Percentiles rank a stretch among this genome's conserved stretches.
Evolutionary conservation across 2,113 vertebrate species (phyloP).

Genomic region (Epinephelus fuscoguttatus): DNA sequence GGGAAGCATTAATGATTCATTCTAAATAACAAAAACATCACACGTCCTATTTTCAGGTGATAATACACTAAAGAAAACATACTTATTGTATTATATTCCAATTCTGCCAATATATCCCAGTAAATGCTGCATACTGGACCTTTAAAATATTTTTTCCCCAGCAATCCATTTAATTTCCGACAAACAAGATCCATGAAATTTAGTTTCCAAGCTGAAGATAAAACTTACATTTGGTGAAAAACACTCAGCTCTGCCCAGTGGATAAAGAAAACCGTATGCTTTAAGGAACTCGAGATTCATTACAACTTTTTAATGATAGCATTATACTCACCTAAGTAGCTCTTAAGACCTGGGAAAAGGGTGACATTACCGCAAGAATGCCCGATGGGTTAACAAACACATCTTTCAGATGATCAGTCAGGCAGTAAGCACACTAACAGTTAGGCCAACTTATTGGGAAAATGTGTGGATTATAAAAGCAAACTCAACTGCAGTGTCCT

Average conservation of each 20-base stretch:
- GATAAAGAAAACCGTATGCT: neutral
- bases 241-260: neutral
- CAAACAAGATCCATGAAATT: neutral
- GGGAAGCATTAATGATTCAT: no score
- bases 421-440: neutral
- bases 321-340: neutral
- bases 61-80: no score
- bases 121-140: no score
- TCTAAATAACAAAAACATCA: no score
- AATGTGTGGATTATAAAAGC: neutral
- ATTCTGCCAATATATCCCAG: no score
- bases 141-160: neutral
- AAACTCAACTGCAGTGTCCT: neutral
- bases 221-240: neutral
- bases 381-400: neutral
- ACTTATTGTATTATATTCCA: no score
- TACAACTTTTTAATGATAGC: no score
- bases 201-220: neutral
- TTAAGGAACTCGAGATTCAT: neutral
- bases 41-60: no score
- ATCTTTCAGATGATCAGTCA: slow-evolving; percentile 1
- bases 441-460: neutral
- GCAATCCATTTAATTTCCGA: neutral
- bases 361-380: neutral
- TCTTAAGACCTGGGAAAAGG: neutral